Percentiles rank a stretch among this genome's conserved stretches.
Conservation (phyloP, 2,888 invertebrate genomes). For the Orthonevra nobilis region DNA sequence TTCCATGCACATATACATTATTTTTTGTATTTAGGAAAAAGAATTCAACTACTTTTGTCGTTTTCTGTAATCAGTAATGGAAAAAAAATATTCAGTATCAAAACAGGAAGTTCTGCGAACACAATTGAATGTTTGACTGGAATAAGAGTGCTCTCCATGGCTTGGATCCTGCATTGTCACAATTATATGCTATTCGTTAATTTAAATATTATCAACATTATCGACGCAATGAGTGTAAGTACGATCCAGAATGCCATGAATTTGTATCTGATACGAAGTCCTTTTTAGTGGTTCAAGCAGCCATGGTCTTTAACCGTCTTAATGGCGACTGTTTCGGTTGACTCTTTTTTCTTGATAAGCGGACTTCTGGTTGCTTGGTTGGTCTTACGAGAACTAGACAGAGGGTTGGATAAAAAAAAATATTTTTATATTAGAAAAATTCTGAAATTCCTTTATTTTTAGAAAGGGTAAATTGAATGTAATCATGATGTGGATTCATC, state of each 20-base stretch:
- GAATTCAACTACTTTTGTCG: conserved; percentile 7
- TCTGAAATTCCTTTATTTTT: background rate
- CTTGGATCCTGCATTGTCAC: conserved; percentile 38
- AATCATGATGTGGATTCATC: conserved; percentile 69
- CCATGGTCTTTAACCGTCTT: conserved; percentile 61
- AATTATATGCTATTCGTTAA: background rate
- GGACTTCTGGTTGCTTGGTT: conserved; percentile 81
- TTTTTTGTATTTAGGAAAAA: conserved; percentile 7
- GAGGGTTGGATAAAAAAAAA: conserved; percentile 42
- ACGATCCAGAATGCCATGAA: background rate
- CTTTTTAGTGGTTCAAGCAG: conserved; percentile 58
- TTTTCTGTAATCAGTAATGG: conserved; percentile 43
- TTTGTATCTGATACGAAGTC: background rate
- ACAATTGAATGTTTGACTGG: conserved; percentile 19
- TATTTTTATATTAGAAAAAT: too few species aligned
- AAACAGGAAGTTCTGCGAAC: conserved; percentile 5
- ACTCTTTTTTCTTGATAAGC: conserved; percentile 82
- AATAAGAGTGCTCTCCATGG: conserved; percentile 42
- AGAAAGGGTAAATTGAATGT: conserved; percentile 64
- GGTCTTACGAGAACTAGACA: conserved; percentile 66
- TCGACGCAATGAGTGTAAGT: background rate
- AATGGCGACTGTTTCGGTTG: conserved; percentile 81
- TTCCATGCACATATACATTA: background rate
- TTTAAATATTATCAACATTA: background rate
- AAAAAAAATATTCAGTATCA: conserved; percentile 34